Evolutionary conservation across 2,113 vertebrate genomes (phyloP).

Genomic region (Desmodus rotundus): DNA sequence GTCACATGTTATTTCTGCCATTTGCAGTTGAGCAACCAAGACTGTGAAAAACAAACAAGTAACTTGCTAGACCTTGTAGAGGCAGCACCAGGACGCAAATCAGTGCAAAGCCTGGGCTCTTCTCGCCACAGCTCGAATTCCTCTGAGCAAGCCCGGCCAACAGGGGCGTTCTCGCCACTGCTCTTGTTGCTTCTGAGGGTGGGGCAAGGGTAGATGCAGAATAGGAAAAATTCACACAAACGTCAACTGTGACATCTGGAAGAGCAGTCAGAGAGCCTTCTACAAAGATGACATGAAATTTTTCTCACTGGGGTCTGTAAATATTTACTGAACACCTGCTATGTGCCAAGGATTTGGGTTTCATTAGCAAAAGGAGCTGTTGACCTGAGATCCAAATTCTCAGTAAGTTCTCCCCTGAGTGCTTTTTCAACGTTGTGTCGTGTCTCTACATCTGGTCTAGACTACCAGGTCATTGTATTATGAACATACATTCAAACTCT

Average conservation of each 20-base stretch:
- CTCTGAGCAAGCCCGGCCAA: neutral
- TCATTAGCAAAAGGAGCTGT: neutral
- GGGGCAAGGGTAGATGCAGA: too few relatives aligned
- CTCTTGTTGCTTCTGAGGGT: neutral
- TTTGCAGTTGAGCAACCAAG: neutral
- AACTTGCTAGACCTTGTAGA: neutral
- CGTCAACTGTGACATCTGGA: neutral
- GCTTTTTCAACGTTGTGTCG: neutral
- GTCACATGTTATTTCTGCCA: neutral
- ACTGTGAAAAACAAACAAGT: neutral
- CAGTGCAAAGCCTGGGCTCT: neutral
- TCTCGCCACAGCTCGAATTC: neutral
- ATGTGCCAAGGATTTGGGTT: neutral
- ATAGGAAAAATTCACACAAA: neutral
- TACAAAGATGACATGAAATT: neutral
- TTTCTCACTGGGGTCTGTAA: neutral
- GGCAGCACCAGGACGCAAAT: too few relatives aligned
- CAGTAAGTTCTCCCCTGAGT: neutral
- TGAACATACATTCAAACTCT: neutral
- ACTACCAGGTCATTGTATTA: neutral
- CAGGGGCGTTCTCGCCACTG: rapidly evolving
- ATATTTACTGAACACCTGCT: neutral
- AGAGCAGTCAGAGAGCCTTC: neutral
- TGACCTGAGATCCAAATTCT: neutral
- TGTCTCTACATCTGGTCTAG: neutral